Base-by-base conservation (phyloP, 2,797 vertebrate species). In the Mycteria americana region DNA sequence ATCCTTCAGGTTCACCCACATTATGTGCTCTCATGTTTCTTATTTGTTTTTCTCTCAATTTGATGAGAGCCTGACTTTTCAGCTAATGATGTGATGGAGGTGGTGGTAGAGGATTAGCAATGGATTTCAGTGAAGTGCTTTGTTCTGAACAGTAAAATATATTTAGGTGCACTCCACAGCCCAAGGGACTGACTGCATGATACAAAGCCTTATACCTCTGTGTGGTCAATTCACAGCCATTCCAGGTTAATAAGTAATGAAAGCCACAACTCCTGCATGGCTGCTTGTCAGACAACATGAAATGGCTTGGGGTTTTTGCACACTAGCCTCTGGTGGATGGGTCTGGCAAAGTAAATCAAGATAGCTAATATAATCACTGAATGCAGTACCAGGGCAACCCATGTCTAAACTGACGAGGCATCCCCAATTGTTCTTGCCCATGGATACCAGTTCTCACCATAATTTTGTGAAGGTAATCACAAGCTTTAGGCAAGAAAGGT, bases 21-120 rank as follows among this genome's bases (percentile, higher is more conserved):
- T 68, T 89, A 60, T 83, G 27, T 37, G 17, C 31, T 88, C 73
- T 85, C 53, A 31, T n/a, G 28, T 65, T 65, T 74, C 74, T 68
- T 64, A 53, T 74, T 95, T 94, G 37, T 81, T 85, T 95, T 59
- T 62, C 24, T 53, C 45, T 83, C 53, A 31, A 23, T 89, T 27
- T 93, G 92, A 92, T 79, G 81, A 51, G 8, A 60, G 51, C 16
- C 35, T 89, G 62, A 57, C 25, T 92, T 83, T 70, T 92, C 74
- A 90, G 59, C 31, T 96, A 92, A 95, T 50, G 68, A 94, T 85
- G 80, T 70, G 88, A 64, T 93, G 51, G 77, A 95, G 43, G 18
- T 79, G 77, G 45, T 94, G 63, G 67, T 31, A 70, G 74, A 91
- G 72, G 63, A 83, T 89, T 93, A 94, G 60, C 15, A 24, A 57